Percentiles rank a stretch among this genome's conserved stretches.
Conservation (phyloP, 2,113 vertebrate species). For the Aythya baeri region DNA sequence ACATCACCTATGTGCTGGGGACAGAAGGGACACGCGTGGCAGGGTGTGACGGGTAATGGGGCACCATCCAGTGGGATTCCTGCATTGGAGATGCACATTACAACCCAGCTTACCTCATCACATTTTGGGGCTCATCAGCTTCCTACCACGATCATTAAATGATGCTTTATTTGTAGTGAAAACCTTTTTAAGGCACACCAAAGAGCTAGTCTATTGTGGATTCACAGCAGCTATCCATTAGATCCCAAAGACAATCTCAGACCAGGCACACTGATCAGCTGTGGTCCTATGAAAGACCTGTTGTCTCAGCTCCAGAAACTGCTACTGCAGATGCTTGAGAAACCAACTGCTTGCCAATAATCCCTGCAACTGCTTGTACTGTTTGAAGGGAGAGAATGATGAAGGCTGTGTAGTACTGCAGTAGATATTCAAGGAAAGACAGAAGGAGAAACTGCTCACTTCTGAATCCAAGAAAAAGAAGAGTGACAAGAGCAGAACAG, state of each 20-base stretch:
- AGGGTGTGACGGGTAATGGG: accelerated
- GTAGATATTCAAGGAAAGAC: background rate
- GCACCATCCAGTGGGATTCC: background rate
- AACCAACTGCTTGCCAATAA: background rate
- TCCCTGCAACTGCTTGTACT: background rate
- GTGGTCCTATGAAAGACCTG: background rate
- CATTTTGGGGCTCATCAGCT: background rate
- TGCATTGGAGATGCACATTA: background rate
- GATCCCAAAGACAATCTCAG: background rate
- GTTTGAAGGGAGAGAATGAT: background rate
- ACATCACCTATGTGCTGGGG: background rate
- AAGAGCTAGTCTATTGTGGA: background rate
- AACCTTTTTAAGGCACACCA: background rate
- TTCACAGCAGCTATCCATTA: background rate
- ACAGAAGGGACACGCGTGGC: background rate
- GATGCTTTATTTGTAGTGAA: background rate
- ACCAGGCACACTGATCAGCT: background rate
- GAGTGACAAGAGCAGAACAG: background rate
- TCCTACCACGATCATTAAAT: background rate
- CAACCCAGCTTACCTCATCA: background rate
- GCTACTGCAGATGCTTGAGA: background rate
- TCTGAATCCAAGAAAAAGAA: background rate
- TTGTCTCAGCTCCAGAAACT: background rate
- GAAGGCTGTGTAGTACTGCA: background rate
- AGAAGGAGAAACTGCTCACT: background rate